A percentile compares a stretch with the other conserved stretches of the same genome.
These are phyloP conservation scores for Acrocera orbiculus DNA, from an alignment of 2,888 invertebrate species.

Conservation along the genomic window DNA sequence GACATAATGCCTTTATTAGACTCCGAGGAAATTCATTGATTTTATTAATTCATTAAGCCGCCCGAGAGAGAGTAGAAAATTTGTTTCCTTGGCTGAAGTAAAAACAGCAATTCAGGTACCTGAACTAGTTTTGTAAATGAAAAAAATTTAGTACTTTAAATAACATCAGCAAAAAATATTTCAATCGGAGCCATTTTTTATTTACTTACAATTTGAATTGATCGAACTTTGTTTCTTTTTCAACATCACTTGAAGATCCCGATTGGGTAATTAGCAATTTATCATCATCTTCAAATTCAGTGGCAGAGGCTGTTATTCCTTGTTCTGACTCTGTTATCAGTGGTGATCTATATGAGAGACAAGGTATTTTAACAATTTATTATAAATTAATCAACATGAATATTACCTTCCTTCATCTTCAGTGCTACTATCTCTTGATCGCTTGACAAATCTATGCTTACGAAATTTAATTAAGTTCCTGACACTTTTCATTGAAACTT, in stretches of 20 bases:
- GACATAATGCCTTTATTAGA: too few species aligned
- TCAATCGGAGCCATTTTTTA: background rate
- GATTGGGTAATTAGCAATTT: constrained; percentile 18
- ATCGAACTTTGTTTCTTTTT: constrained; percentile 18
- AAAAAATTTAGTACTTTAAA: background rate
- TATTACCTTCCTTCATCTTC: constrained; percentile 24
- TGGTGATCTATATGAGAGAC: constrained; percentile 12
- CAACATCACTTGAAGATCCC: constrained; percentile 21
- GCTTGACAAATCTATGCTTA: constrained; percentile 15
- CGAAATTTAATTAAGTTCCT: constrained; percentile 22
- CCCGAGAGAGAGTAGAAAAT: too few species aligned
- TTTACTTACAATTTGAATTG: constrained; percentile 20
- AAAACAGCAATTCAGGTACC: too few species aligned
- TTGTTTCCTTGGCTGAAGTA: too few species aligned
- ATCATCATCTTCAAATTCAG: constrained; percentile 15
- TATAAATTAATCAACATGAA: background rate
- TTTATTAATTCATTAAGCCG: too few species aligned
- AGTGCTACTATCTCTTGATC: constrained; percentile 24
- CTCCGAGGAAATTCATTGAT: too few species aligned
- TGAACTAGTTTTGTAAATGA: background rate
- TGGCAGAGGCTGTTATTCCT: constrained; percentile 13
- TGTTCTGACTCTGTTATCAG: constrained; percentile 19
- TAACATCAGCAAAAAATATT: background rate
- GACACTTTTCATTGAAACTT: constrained; percentile 20
- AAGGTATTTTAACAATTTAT: background rate